Evolutionary conservation across 64 coral and sea anemone species (phyloP).

Genomic region (Actinia equina): DNA sequence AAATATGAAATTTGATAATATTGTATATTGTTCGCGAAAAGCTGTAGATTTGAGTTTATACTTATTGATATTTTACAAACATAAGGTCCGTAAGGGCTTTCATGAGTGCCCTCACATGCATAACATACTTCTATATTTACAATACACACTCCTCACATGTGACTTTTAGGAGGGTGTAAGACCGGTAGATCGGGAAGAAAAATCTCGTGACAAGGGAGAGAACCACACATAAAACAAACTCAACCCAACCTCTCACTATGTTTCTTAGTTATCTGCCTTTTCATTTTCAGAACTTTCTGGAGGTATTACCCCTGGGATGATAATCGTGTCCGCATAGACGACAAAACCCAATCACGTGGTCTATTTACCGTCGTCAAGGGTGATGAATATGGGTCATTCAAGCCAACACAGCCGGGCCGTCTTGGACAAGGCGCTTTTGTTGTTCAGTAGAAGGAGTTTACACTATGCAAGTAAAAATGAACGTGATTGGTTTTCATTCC

Average conservation of each 20-base stretch:
- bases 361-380: conserved; percentile 24
- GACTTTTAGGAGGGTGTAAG: too few relatives aligned
- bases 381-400: not conserved
- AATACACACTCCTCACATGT: too few relatives aligned
- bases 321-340: conserved; percentile 25
- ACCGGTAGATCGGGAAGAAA: too few relatives aligned
- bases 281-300: not conserved
- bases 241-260: not conserved
- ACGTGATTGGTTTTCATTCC: conserved; percentile 33
- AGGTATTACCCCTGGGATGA: not conserved
- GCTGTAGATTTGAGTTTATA: too few relatives aligned
- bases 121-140: too few relatives aligned
- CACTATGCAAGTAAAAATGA: conserved; percentile 35
- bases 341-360: conserved; percentile 35
- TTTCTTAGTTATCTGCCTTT: not conserved
- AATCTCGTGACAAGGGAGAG: too few relatives aligned
- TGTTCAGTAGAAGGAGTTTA: conserved; percentile 53
- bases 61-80: too few relatives aligned
- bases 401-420: conserved; percentile 35
- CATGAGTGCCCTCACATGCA: too few relatives aligned
- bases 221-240: too few relatives aligned
- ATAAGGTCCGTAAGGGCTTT: too few relatives aligned
- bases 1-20: too few relatives aligned
- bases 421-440: conserved; percentile 51
- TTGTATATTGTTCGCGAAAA: too few relatives aligned